phyloP scores from a whole-genome alignment of 1,140 invertebrate genomes.

The Mercenaria mercenaria region DNA sequence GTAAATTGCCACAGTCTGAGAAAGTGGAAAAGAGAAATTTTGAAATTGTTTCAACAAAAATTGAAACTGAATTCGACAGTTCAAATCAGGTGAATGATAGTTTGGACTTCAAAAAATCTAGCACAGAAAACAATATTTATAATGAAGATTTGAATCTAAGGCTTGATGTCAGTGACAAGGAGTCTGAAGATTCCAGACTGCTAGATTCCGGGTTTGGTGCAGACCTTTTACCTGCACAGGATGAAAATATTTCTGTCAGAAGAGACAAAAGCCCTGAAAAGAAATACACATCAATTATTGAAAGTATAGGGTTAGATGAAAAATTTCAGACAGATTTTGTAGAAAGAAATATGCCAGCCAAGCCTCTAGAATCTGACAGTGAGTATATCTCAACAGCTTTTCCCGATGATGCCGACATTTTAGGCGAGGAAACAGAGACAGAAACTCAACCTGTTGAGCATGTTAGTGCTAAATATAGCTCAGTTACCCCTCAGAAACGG shows the following conservation, averaged over 20 bases:
- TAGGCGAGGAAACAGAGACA: conserved; percentile 42
- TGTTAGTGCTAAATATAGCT: neutral
- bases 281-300: conserved; percentile 44
- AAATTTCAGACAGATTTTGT: conserved; percentile 63
- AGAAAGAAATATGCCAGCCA: conserved; percentile 55
- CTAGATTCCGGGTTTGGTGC: conserved; percentile 37
- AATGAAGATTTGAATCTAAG: conserved; percentile 28
- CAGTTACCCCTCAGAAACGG: neutral
- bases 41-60: conserved; percentile 4
- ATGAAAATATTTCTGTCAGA: neutral
- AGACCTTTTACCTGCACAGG: neutral
- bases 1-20: neutral
- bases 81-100: neutral
- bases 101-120: neutral
- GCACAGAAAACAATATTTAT: neutral
- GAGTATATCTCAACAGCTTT: conserved; percentile 54
- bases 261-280: conserved; percentile 27
- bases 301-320: conserved; percentile 58
- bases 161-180: conserved; percentile 52
- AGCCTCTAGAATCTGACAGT: conserved; percentile 58
- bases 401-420: conserved; percentile 51
- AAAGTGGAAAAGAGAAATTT: conserved; percentile 47
- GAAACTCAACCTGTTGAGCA: neutral
- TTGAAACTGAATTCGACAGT: conserved; percentile 22
- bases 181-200: conserved; percentile 42